These are phyloP conservation scores for Mus spretus DNA, from an alignment of 2,797 vertebrate genomes.

Conservation along the genomic window DNA sequence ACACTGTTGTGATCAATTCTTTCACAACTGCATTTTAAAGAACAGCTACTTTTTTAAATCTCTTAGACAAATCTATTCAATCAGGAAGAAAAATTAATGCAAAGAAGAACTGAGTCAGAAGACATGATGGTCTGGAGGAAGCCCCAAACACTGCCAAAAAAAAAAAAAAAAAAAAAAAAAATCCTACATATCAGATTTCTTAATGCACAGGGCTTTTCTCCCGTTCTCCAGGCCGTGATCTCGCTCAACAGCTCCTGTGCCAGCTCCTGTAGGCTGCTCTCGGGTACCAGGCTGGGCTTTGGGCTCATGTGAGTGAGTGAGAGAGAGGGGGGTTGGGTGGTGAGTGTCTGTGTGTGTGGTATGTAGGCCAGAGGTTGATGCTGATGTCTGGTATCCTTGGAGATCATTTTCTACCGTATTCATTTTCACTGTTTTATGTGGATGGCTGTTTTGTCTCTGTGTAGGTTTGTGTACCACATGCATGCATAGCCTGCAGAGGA, in stretches of 20 bases:
- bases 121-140: conserved; percentile 2
- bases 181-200: background rate
- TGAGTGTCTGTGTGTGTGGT: too few species aligned
- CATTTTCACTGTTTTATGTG: background rate
- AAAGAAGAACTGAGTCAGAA: conserved; percentile 44
- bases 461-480: background rate
- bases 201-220: background rate
- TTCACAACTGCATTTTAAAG: conserved; percentile 56
- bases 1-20: conserved; percentile 45
- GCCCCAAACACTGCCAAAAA: background rate
- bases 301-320: background rate
- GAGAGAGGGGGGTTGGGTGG: too few species aligned
- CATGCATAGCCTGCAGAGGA: background rate
- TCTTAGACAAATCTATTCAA: conserved; percentile 56
- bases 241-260: background rate
- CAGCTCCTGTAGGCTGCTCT: background rate
- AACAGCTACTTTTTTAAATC: background rate
- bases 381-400: background rate
- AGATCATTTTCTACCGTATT: background rate
- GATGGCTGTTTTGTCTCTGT: background rate
- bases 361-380: background rate
- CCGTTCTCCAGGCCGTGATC: rapidly evolving
- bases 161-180: conserved; percentile 32
- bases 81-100: background rate
- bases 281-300: background rate